A percentile compares a stretch with the other conserved stretches of the same genome.
These are phyloP conservation scores for Carettochelys insculpta DNA, from an alignment of 2,113 vertebrate genomes.

Conservation along the genomic window DNA sequence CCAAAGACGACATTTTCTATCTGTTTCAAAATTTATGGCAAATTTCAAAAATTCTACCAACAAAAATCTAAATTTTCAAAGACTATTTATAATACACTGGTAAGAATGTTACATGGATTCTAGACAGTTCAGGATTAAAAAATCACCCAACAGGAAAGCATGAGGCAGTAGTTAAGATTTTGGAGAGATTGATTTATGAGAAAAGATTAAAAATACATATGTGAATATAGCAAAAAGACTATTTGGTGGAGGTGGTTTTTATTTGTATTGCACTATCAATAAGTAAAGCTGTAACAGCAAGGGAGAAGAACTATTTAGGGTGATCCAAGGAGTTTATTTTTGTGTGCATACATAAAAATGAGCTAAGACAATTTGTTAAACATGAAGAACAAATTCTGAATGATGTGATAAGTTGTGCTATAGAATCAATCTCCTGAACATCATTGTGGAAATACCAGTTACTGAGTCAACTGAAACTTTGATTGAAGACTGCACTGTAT, in stretches of 20 bases:
- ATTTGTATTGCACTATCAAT: neutral
- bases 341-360: neutral
- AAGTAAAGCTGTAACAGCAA: neutral
- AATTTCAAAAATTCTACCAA: no score
- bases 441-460: fast-evolving
- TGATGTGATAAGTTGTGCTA: neutral
- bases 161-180: neutral
- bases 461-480: neutral
- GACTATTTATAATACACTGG: neutral
- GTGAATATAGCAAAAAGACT: neutral
- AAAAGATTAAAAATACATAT: neutral
- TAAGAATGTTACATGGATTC: neutral
- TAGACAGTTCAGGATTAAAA: neutral
- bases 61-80: neutral
- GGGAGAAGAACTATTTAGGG: neutral
- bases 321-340: neutral
- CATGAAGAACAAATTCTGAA: neutral
- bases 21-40: no score
- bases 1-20: neutral
- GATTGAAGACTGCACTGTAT: neutral
- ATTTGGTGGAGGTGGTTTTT: neutral
- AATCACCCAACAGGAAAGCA: neutral
- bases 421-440: neutral
- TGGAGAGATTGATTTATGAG: neutral
- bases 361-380: neutral